These are phyloP conservation scores for Drosophila pandora DNA, from an alignment of 1,140 invertebrate species.

Conservation along the genomic window DNA sequence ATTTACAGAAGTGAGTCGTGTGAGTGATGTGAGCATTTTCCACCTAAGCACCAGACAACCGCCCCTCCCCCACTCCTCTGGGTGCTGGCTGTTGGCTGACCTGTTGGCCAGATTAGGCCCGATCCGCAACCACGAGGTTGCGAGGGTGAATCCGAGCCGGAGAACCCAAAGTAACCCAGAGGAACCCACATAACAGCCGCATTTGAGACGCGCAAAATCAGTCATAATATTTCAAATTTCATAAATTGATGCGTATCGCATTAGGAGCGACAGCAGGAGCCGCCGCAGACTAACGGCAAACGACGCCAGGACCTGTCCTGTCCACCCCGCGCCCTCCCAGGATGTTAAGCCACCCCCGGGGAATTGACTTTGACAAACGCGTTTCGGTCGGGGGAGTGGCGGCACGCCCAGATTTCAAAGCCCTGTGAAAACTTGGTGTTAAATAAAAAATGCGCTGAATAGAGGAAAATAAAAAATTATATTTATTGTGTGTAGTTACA, in stretches of 20 bases:
- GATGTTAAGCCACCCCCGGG: constrained; percentile 51
- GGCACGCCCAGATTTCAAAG: constrained; percentile 64
- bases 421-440: constrained; percentile 51
- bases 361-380: constrained; percentile 77
- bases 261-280: constrained; percentile 54
- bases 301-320: constrained; percentile 26
- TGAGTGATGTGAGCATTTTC: constrained; percentile 39
- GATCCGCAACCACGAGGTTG: not conserved
- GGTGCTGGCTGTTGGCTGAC: constrained; percentile 22
- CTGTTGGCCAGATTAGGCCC: constrained; percentile 51
- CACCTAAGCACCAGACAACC: constrained; percentile 50
- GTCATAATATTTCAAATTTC: constrained; percentile 81
- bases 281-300: constrained; percentile 56
- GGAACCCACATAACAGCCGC: constrained; percentile 14
- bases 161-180: not conserved
- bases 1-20: constrained; percentile 27
- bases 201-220: constrained; percentile 65
- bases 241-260: constrained; percentile 82
- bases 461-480: not conserved
- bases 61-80: not conserved
- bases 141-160: not conserved
- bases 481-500: not conserved
- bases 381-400: constrained; percentile 25
- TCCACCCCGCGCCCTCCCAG: not conserved
- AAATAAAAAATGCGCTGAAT: constrained; percentile 32